Base-by-base conservation (phyloP, 2,888 invertebrate species). In the Clepsis dumicolana region DNA sequence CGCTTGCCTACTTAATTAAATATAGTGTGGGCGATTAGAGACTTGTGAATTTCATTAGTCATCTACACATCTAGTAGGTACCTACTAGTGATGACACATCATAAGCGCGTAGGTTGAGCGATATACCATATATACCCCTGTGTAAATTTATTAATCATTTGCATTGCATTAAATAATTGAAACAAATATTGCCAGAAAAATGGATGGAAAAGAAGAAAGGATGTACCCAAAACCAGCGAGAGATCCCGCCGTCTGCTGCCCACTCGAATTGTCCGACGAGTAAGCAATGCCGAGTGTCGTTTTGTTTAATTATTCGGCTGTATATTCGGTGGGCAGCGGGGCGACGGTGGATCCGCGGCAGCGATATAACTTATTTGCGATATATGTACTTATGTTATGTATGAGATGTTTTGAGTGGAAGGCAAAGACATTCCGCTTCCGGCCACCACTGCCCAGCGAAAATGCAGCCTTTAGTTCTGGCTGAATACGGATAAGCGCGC, bases 311-410 rank as follows among this genome's bases (percentile, higher is more conserved):
- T 44, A 44, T 16, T 44, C 44, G 44, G 44, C 44, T 44, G 44
- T 44, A 5, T 44, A 16, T 44, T 44, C 44, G 44, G 44, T 44
- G 44, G 44, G 44, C 44, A 44, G 44, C 18, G 44, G 44, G 8
- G 44, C 16, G 44, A 44, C 44, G 44, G 44, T 18, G 44, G 18
- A 44, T 8, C 18, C 44, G 16, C 1, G 18, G 41, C 44, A 44
- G 35, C 35, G 3, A 8, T 35, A 29, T 29, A 29, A 7, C 38
- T 29, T 29, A 7, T 7, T 29, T 29, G 29, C 8, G 5, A 16
- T 5, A 38, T 38, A 35, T 10, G n/a, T n/a, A n/a, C 14, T 35
- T 35, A 18, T 18, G 16, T 18, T 44, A 16, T 41, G 41, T 44
- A 44, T 7, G 7, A 44, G 8, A 44, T 38, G n/a, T n/a, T 38